These are phyloP conservation scores for Phoxinus phoxinus DNA, from an alignment of 2,113 vertebrate species.

Conservation along the genomic window DNA sequence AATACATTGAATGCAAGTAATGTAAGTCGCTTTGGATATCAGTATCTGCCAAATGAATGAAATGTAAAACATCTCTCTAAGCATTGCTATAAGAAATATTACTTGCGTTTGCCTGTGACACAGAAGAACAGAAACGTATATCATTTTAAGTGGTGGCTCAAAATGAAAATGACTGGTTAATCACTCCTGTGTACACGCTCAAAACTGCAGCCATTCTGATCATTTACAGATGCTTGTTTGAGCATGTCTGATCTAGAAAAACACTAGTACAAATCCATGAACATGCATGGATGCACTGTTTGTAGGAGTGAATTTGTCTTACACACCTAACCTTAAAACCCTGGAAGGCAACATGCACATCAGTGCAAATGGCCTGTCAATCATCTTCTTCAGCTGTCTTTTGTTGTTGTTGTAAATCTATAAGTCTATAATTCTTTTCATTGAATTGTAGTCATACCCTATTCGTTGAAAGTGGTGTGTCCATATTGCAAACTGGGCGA, in stretches of 20 bases:
- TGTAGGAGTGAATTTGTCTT: background rate
- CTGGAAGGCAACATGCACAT: slow-evolving; percentile 17
- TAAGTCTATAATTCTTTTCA: background rate
- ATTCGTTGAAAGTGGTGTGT: background rate
- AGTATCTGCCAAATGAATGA: too few species aligned
- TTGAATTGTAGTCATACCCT: background rate
- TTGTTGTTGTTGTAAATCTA: slow-evolving; percentile 4
- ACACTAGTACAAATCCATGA: background rate
- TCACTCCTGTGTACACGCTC: background rate
- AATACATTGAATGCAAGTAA: background rate
- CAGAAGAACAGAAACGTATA: background rate
- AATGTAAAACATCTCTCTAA: too few species aligned
- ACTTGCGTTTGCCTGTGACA: background rate
- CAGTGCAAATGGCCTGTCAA: slow-evolving; percentile 28
- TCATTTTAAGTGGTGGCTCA: background rate
- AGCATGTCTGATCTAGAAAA: slow-evolving; percentile 16
- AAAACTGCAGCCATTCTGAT: background rate
- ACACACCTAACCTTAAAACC: slow-evolving; percentile 36
- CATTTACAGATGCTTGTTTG: slow-evolving; percentile 18
- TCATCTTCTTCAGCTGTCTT: background rate
- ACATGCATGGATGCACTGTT: slow-evolving; percentile 10
- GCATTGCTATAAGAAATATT: background rate
- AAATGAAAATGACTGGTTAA: background rate
- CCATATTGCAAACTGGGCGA: background rate
- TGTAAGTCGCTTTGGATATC: too few species aligned